Evolutionary conservation across 35 echinoderm and acorn worm genomes (phyloP), one percentile per base, ranked within the genome.

Genomic region (Lytechinus variegatus): DNA sequence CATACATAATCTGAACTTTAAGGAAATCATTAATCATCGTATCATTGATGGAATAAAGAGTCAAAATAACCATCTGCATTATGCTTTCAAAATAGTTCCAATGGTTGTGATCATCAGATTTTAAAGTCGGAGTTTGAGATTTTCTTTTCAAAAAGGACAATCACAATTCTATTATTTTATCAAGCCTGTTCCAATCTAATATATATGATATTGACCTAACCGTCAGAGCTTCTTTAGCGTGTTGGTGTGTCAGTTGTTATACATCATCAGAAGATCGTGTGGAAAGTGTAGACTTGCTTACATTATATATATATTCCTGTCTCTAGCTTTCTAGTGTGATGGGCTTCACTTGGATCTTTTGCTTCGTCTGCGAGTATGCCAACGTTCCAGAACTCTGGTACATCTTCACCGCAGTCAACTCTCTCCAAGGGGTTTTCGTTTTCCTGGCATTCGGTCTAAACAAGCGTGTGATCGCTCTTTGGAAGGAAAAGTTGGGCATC

Each of bases 291-390:
- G 14, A 16, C 7, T 44, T 9, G 24, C 86, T 87, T 87, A 14
- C 24, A 7, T 87, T 27, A 14, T 2, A 90, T 90, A 90, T 57
- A 56, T 87, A 51, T 95, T 27, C 95, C 33, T 44, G 33, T 44
- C 33, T 44, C 33, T 44, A 95, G 95, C 53, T 95, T 3, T 87
- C 95, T 16, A 16, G 72, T 54, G 87, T 95, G 9, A 95, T 89
- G 95, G 95, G 95, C 8, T 95, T 95, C 11, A 95, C 95, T 13
- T 95, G 95, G 95, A 58, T 89, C 9, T 55, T 95, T 27, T 86
- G 27, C 14, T 95, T 89, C 95, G 87, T 95, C 51, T 86, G 72
- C n/a, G 72, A 54, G 12, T 95, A 87, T 53, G 54, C 52, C 11
- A 89, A 55, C 29, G 53, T 95, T 21, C 66, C 28, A 95, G 86